Conservation (phyloP, 2,113 vertebrate genomes). For the Ailurus styani region DNA sequence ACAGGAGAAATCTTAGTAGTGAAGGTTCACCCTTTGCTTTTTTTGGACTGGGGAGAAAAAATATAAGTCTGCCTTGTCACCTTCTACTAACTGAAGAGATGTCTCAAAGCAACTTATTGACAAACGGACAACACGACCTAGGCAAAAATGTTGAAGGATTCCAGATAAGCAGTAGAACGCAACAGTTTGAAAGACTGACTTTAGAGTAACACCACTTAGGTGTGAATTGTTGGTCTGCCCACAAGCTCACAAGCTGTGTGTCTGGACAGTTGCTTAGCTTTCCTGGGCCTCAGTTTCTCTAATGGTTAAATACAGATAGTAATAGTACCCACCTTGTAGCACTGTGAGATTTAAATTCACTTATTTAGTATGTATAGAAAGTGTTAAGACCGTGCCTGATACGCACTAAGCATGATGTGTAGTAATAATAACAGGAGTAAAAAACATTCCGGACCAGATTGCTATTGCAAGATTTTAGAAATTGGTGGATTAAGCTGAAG, state of each 20-base stretch:
- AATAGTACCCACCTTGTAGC: not conserved
- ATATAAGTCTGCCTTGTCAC: not conserved
- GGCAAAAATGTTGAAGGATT: not conserved
- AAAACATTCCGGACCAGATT: not conserved
- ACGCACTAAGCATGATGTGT: not conserved
- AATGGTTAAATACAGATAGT: not conserved
- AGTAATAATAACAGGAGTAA: not conserved
- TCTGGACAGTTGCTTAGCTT: not conserved
- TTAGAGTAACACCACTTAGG: not conserved
- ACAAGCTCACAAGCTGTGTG: not conserved
- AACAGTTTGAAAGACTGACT: not conserved
- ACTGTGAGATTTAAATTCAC: not conserved
- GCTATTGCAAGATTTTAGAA: not conserved
- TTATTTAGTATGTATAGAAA: not conserved
- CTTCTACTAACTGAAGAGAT: not conserved
- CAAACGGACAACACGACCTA: not conserved
- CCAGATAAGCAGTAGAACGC: not conserved
- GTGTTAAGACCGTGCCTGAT: not conserved
- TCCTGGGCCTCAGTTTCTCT: not conserved
- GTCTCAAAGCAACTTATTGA: not conserved
- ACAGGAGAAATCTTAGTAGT: not conserved
- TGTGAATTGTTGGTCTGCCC: not conserved
- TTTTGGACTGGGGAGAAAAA: not conserved
- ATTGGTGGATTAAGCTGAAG: not conserved
- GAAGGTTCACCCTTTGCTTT: not conserved